Percentiles rank a stretch among this genome's conserved stretches.
Evolutionary conservation across 2,888 invertebrate species (phyloP).

Genomic region (Cistogaster globosa): DNA sequence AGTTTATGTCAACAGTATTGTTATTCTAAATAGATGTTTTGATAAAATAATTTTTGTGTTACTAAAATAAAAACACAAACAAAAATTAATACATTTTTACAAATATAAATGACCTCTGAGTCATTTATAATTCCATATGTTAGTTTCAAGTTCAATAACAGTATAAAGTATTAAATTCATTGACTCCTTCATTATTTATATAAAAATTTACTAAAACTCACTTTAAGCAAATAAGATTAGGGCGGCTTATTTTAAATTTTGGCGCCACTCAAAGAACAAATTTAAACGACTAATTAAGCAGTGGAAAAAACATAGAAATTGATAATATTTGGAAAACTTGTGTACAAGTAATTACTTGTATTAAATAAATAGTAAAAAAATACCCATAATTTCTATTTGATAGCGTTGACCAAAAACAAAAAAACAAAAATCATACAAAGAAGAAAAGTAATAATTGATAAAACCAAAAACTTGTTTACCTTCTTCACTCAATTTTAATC

Average conservation of each 20-base stretch:
- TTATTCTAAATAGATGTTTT: too few relatives aligned
- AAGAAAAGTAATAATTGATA: conserved; percentile 10
- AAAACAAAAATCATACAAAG: neutral
- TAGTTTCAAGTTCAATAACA: conserved; percentile 58
- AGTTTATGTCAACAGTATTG: too few relatives aligned
- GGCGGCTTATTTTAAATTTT: conserved; percentile 9
- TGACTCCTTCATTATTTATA: conserved; percentile 15
- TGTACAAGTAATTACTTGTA: neutral
- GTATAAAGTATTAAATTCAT: conserved; percentile 61
- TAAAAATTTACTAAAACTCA: neutral
- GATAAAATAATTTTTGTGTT: too few relatives aligned
- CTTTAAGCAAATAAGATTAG: too few relatives aligned
- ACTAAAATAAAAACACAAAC: neutral
- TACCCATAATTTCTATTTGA: neutral
- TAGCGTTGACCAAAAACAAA: neutral
- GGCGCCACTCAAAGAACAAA: conserved; percentile 48
- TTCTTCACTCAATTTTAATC: conserved; percentile 6
- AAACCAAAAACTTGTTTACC: neutral
- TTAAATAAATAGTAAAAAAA: neutral
- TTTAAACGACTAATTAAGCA: too few relatives aligned
- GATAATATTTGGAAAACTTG: conserved; percentile 19
- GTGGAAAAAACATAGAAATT: neutral
- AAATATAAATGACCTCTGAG: neutral
- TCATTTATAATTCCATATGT: neutral
- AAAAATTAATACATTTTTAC: neutral